Percentiles rank a stretch among this genome's conserved stretches.
Conservation (phyloP, 2,113 vertebrate genomes). For the Stegostoma tigrinum region DNA sequence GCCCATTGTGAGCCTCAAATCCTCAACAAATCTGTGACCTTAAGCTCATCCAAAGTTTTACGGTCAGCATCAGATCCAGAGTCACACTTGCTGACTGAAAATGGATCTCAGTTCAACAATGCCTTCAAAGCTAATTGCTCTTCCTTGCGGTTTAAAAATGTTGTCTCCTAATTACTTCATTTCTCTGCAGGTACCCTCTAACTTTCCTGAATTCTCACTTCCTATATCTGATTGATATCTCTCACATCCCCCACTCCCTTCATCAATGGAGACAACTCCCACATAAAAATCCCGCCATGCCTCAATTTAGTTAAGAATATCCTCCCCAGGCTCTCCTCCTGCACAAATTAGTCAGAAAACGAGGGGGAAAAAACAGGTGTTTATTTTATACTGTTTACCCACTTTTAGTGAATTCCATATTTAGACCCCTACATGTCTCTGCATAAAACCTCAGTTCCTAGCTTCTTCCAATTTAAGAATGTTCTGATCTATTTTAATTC, state of each 20-base stretch:
- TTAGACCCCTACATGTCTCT: background rate
- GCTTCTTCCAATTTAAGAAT: too few species aligned
- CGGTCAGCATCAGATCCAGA: background rate
- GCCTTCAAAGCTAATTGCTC: background rate
- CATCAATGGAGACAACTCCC: too few species aligned
- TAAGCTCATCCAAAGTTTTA: background rate
- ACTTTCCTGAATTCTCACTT: background rate
- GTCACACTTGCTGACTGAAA: background rate
- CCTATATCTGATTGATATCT: background rate
- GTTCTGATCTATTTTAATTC: too few species aligned
- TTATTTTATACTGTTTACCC: background rate
- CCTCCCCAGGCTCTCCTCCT: background rate
- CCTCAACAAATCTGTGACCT: background rate
- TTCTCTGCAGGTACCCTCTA: background rate
- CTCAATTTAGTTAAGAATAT: background rate
- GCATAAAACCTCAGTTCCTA: too few species aligned
- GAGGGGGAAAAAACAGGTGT: background rate
- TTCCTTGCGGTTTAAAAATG: background rate
- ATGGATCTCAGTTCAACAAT: background rate
- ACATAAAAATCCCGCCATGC: too few species aligned
- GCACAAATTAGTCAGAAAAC: background rate
- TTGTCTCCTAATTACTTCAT: background rate
- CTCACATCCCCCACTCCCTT: background rate
- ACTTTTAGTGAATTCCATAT: background rate
- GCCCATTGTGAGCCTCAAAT: background rate